phyloP scores from a whole-genome alignment of 2,797 vertebrate species.

The Pseudomugil gertrudae region DNA sequence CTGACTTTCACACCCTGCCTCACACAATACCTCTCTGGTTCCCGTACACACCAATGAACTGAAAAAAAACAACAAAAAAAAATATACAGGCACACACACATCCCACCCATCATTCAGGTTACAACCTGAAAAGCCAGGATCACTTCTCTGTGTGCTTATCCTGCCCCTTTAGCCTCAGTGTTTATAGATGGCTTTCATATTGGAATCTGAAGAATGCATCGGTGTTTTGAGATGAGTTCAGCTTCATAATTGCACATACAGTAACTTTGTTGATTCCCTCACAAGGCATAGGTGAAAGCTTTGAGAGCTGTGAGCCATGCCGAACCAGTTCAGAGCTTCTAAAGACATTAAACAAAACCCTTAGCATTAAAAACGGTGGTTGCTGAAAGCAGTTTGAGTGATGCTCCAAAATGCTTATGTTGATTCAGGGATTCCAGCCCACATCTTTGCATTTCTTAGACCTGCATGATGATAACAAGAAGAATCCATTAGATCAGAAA shows the following conservation, averaged over 20 bases:
- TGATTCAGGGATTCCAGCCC: slow-evolving; percentile 33
- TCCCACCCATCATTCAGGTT: slow-evolving; percentile 63
- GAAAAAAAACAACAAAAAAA: slow-evolving; percentile 6
- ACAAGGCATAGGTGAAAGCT: slow-evolving; percentile 39
- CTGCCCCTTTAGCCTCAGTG: slow-evolving; percentile 48
- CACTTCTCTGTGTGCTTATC: slow-evolving; percentile 52
- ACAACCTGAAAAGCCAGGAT: slow-evolving; percentile 67
- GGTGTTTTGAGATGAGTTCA: slow-evolving; percentile 41
- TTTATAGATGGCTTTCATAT: slow-evolving; percentile 66
- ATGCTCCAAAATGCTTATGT: background rate
- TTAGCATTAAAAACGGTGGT: slow-evolving; percentile 9
- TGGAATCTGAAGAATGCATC: slow-evolving; percentile 72
- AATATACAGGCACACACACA: slow-evolving; percentile 1
- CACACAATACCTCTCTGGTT: slow-evolving; percentile 44
- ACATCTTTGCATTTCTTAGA: slow-evolving; percentile 24
- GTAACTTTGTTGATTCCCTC: slow-evolving; percentile 38
- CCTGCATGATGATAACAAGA: slow-evolving; percentile 36
- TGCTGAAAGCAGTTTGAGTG: background rate
- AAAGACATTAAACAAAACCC: slow-evolving; percentile 4
- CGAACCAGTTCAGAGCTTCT: slow-evolving; percentile 1
- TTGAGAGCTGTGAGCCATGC: background rate
- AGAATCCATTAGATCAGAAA: slow-evolving; percentile 63
- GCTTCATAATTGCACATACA: slow-evolving; percentile 22
- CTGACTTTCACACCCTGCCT: slow-evolving; percentile 65
- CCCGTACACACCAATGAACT: slow-evolving; percentile 21